These are phyloP conservation scores for Heterohyrax brucei DNA, from an alignment of 2,797 vertebrate genomes.

Conservation along the genomic window DNA sequence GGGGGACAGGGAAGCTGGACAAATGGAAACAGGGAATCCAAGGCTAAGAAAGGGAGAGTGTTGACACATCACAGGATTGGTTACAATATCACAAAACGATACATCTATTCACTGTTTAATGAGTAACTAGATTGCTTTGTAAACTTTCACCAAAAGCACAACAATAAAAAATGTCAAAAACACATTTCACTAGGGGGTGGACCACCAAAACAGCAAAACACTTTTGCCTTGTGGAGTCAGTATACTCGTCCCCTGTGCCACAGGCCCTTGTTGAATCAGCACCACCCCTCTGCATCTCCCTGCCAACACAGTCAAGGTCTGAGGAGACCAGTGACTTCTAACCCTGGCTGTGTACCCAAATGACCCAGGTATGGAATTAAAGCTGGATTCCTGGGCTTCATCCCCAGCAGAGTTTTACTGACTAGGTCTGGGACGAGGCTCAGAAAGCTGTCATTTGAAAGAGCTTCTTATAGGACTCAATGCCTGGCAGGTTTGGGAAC, in stretches of 20 bases:
- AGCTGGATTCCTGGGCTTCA: background rate
- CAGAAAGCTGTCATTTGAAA: constrained; percentile 43
- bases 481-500: background rate
- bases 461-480: background rate
- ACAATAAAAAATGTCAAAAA: too few relatives aligned
- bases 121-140: too few relatives aligned
- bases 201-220: background rate
- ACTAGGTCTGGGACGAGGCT: background rate
- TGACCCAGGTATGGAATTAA: background rate
- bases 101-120: too few relatives aligned
- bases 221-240: background rate
- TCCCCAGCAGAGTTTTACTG: background rate
- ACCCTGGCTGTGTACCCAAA: background rate
- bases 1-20: too few relatives aligned
- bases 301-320: background rate
- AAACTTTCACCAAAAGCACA: too few relatives aligned
- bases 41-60: too few relatives aligned
- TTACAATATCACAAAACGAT: too few relatives aligned
- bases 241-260: background rate
- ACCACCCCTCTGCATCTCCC: background rate
- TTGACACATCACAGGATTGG: too few relatives aligned
- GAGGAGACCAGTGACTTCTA: constrained; percentile 22
- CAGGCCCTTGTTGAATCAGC: background rate
- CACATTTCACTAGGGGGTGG: background rate
- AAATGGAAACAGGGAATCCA: too few relatives aligned